Percentiles rank a stretch among this genome's conserved stretches.
These are phyloP conservation scores for Gasterosteus aculeatus DNA, from an alignment of 2,113 vertebrate genomes.

Conservation along the genomic window DNA sequence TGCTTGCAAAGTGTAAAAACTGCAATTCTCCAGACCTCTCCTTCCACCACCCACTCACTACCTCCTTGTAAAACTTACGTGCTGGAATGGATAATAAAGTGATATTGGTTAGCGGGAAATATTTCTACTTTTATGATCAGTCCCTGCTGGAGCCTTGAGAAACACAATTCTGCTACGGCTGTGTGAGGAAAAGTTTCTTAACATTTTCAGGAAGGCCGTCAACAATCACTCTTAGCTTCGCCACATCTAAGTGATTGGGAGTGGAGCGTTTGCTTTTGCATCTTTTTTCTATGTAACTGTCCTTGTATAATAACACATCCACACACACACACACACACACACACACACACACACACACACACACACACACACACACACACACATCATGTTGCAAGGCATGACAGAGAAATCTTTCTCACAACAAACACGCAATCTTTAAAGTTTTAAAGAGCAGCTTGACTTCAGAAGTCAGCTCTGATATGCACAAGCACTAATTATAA, in stretches of 20 bases:
- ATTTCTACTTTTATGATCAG: slow-evolving; percentile 53
- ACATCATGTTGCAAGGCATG: slow-evolving; percentile 11
- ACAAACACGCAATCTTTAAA: slow-evolving; percentile 4
- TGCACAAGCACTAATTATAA: not conserved
- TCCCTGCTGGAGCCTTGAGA: slow-evolving; percentile 47
- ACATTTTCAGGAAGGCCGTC: slow-evolving; percentile 61
- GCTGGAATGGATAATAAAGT: slow-evolving; percentile 48
- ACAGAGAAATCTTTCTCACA: not conserved
- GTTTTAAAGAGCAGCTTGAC: not conserved
- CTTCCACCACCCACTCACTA: slow-evolving; percentile 29
- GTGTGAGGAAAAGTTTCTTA: slow-evolving; percentile 58
- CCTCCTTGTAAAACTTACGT: slow-evolving; percentile 48
- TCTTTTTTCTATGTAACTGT: slow-evolving; percentile 4
- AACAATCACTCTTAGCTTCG: slow-evolving; percentile 55
- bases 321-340: slow-evolving; percentile 8
- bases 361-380: slow-evolving; percentile 12
- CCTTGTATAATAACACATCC: too few relatives aligned
- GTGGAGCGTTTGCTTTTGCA: slow-evolving; percentile 15
- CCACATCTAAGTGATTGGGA: slow-evolving; percentile 49
- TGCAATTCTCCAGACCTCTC: slow-evolving; percentile 47
- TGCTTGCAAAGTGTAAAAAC: slow-evolving; percentile 65
- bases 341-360: not conserved
- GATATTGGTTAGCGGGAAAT: slow-evolving; percentile 58
- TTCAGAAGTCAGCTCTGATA: slow-evolving; percentile 14
- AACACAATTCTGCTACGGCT: slow-evolving; percentile 55